Evolutionary conservation across 2,888 invertebrate genomes (phyloP).

Genomic region (Erebia palarica): DNA sequence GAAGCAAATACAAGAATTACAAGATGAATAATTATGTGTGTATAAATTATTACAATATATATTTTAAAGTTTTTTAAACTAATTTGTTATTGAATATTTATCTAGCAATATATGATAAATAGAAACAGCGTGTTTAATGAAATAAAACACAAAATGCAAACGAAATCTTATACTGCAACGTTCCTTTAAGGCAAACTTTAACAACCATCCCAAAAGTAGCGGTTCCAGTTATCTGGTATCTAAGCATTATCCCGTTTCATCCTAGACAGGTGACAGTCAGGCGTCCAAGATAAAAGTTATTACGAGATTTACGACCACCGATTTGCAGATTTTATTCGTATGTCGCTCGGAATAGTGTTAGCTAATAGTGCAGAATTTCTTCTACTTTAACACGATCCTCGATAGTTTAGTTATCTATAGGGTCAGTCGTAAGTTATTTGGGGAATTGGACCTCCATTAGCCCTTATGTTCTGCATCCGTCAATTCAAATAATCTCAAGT

Average conservation of each 20-base stretch:
- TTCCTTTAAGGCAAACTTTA: neutral
- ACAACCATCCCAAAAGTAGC: conserved; percentile 7
- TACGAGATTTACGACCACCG: conserved; percentile 30
- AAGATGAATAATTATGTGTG: no score
- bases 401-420: neutral
- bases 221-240: conserved; percentile 19
- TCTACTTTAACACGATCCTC: neutral
- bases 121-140: neutral
- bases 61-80: no score
- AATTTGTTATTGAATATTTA: no score
- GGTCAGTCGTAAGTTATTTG: no score
- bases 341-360: conserved; percentile 11
- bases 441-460: no score
- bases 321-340: conserved; percentile 21
- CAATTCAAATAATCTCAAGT: no score
- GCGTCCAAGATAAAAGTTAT: conserved; percentile 32
- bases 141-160: neutral
- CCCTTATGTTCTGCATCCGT: no score
- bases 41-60: no score
- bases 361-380: neutral
- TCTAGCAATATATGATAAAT: no score
- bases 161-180: neutral
- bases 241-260: conserved; percentile 19
- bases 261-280: conserved; percentile 34
- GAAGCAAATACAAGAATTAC: no score